phyloP scores from a whole-genome alignment of 2,888 invertebrate genomes.

The Halocaridina rubra region DNA sequence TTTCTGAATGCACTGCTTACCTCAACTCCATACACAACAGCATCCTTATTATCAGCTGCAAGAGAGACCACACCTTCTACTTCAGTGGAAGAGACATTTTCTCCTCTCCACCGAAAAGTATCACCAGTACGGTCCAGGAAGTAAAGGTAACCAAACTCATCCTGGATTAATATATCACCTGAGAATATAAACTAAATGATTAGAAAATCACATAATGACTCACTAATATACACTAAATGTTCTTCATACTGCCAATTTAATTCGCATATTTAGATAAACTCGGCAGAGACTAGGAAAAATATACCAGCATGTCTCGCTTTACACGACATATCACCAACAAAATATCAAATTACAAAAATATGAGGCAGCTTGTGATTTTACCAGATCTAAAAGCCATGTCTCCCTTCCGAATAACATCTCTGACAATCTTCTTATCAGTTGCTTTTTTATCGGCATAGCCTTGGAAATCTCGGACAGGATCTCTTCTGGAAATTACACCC shows the following conservation, averaged over 20 bases:
- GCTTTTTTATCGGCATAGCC: conserved; percentile 90
- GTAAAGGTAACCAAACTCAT: conserved; percentile 73
- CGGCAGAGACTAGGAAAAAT: no score
- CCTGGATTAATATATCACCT: conserved; percentile 73
- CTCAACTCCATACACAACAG: conserved; percentile 94
- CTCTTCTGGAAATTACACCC: conserved; percentile 90
- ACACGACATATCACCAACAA: no score
- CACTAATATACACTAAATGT: background rate
- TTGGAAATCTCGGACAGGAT: conserved; percentile 90
- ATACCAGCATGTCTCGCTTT: no score
- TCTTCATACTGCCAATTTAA: no score
- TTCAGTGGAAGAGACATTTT: conserved; percentile 98
- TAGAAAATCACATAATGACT: background rate
- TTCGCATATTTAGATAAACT: no score
- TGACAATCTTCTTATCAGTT: conserved; percentile 90
- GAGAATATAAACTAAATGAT: background rate
- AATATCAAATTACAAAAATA: no score
- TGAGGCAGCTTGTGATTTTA: no score
- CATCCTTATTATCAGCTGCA: conserved; percentile 81
- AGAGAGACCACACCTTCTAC: conserved; percentile 93
- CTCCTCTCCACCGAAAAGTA: conserved; percentile 89
- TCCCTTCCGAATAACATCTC: conserved; percentile 87
- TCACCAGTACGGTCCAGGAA: conserved; percentile 74
- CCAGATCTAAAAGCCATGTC: conserved; percentile 93
- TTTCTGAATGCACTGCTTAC: no score